Percentiles rank a stretch among this genome's conserved stretches.
Evolutionary conservation across 2,797 vertebrate species (phyloP).

Genomic region (Sternarchorhynchus goeldii): DNA sequence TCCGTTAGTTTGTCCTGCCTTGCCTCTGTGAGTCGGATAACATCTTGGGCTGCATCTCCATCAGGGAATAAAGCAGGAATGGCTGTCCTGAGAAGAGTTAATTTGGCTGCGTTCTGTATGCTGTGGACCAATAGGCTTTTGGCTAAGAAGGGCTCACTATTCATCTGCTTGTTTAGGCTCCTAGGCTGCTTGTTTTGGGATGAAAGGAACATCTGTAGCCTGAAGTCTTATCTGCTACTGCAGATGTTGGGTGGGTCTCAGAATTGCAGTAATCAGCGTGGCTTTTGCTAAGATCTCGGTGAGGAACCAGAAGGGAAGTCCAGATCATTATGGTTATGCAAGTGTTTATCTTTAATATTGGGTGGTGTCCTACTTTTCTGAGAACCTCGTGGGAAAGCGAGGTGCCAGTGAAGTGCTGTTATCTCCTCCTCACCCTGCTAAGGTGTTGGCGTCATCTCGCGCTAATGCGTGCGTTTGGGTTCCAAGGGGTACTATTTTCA

Average conservation of each 20-base stretch:
- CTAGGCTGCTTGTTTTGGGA: background rate
- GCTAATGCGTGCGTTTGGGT: constrained; percentile 2
- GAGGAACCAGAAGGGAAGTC: background rate
- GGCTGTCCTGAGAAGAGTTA: background rate
- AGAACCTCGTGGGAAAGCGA: background rate
- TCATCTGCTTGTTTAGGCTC: background rate
- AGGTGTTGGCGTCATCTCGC: background rate
- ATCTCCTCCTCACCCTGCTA: background rate
- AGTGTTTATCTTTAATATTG: too few relatives aligned
- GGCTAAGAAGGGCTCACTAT: background rate
- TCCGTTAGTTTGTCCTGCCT: background rate
- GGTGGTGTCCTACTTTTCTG: background rate
- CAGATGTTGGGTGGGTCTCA: background rate
- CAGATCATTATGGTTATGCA: background rate
- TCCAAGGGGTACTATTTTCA: constrained; percentile 50
- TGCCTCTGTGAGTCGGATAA: background rate
- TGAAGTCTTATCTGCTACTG: background rate
- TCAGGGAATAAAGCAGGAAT: background rate
- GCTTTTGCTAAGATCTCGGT: background rate
- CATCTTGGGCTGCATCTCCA: background rate
- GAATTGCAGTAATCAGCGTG: constrained; percentile 4
- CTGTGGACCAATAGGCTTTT: constrained; percentile 11
- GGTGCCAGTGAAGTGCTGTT: background rate
- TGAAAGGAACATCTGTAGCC: background rate
- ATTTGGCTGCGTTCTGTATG: background rate